phyloP scores from a whole-genome alignment of 1,140 invertebrate genomes.

The Lepidotrigona ventralis region DNA sequence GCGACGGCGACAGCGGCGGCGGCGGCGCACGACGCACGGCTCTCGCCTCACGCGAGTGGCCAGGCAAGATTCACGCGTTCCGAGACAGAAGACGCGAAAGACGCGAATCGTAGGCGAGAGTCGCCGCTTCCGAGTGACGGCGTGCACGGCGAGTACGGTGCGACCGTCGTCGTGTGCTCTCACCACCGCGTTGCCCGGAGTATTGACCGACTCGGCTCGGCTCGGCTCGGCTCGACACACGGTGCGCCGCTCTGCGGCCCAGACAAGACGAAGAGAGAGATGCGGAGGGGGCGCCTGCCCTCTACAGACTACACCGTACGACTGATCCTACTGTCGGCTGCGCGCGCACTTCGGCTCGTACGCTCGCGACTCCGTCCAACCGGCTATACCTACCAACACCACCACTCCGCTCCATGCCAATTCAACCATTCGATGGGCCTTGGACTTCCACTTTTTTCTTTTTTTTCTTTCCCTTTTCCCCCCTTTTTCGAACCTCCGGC shows the following conservation, averaged over 20 bases:
- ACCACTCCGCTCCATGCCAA: conserved; percentile 3
- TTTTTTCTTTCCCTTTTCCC: too few species aligned
- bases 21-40: background rate
- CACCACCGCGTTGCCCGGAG: conserved; percentile 70
- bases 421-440: conserved; percentile 34
- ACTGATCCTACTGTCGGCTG: conserved; percentile 17
- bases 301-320: conserved; percentile 25
- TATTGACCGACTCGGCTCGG: conserved; percentile 72
- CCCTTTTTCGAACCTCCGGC: background rate
- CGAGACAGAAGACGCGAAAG: background rate
- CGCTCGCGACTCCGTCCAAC: conserved; percentile 7
- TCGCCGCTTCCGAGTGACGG: conserved; percentile 46
- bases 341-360: conserved; percentile 48
- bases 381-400: background rate
- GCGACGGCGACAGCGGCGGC: too few species aligned
- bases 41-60: background rate
- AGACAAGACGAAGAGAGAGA: conserved; percentile 26
- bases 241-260: conserved; percentile 44
- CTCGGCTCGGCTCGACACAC: conserved; percentile 49
- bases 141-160: conserved; percentile 44
- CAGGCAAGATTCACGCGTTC: conserved; percentile 9
- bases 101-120: conserved; percentile 20
- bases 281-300: conserved; percentile 39
- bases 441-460: background rate
- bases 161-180: conserved; percentile 64